A percentile compares a stretch with the other conserved stretches of the same genome.
These are phyloP conservation scores for Peribatodes rhomboidaria DNA, from an alignment of 2,888 invertebrate genomes.

Conservation along the genomic window DNA sequence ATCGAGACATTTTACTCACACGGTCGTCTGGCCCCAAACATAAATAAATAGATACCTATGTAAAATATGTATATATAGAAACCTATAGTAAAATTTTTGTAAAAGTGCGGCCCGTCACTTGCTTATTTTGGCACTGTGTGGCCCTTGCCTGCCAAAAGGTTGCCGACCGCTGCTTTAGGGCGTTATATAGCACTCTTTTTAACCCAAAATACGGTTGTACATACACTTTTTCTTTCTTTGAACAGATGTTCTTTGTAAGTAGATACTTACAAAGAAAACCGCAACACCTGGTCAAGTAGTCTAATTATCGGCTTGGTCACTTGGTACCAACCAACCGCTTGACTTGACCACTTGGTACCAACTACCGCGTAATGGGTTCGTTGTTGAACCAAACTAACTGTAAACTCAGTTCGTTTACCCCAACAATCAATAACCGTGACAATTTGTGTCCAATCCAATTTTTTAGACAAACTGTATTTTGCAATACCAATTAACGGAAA, in stretches of 20 bases:
- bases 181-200: too few relatives aligned
- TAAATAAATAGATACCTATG: too few relatives aligned
- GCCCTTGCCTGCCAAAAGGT: too few relatives aligned
- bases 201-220: neutral
- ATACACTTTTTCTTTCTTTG: neutral
- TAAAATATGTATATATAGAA: too few relatives aligned
- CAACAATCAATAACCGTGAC: constrained; percentile 60
- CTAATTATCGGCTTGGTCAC: constrained; percentile 46
- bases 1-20: too few relatives aligned
- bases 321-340: constrained; percentile 53
- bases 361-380: constrained; percentile 67
- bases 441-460: constrained; percentile 57
- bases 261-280: constrained; percentile 9
- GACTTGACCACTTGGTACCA: neutral
- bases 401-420: constrained; percentile 73
- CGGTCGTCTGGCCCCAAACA: too few relatives aligned
- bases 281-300: neutral
- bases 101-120: too few relatives aligned
- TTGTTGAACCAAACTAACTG: constrained; percentile 72
- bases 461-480: constrained; percentile 56
- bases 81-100: too few relatives aligned
- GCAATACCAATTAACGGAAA: constrained; percentile 39
- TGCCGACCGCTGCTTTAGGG: too few relatives aligned
- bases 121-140: too few relatives aligned
- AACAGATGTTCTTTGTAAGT: too few relatives aligned